Base-by-base conservation (phyloP, 1,140 invertebrate genomes). In the Formica exsecta region DNA sequence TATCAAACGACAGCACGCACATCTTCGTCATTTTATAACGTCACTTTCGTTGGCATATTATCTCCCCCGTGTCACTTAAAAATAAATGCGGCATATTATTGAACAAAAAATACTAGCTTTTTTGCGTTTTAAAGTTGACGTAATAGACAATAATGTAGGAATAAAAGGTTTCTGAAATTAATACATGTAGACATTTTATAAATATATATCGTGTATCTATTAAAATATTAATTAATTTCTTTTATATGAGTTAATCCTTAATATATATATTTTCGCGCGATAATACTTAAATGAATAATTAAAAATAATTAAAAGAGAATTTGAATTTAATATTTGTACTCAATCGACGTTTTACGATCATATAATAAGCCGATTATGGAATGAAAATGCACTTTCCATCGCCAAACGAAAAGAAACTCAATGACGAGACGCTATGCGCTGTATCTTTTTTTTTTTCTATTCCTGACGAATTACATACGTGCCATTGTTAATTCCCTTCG, bases 1-100 rank as follows among this genome's bases (percentile, higher is more conserved):
- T 90, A 89, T 90, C 87, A 86, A 65, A 85, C 89, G 89, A 87
- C 89, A 81, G 83, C 87, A 86, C 86, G 90, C 86, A 86, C 81
- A 84, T 86, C 74, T 81, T 89, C 87, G 87, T 90, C 89, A 87
- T 89, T 92, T 84, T 85, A 70, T 90, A 89, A 71, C 76, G 85
- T 84, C 79, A 48, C 16, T 77, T 80, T 85, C 59, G 62, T 48
- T 44, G 75, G 54, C 32, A 66, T 74, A 74, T 38, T 57, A 7
- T 44, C 16, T 48, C 19, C 22, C 57, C 25, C 22, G 5, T 16
- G 11, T 70, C 11, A 5, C 32, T 36, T 81, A 81, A 81, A 81
- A 81, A 81, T 81, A 81, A 57, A 68, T 19, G 65, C 29, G 22
- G 38, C 44, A 41, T 11, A 25, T 65, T 76, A 64, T 65, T 48